Evolutionary conservation across 2,888 invertebrate species (phyloP).

Genomic region (Hofmannophila pseudospretella): DNA sequence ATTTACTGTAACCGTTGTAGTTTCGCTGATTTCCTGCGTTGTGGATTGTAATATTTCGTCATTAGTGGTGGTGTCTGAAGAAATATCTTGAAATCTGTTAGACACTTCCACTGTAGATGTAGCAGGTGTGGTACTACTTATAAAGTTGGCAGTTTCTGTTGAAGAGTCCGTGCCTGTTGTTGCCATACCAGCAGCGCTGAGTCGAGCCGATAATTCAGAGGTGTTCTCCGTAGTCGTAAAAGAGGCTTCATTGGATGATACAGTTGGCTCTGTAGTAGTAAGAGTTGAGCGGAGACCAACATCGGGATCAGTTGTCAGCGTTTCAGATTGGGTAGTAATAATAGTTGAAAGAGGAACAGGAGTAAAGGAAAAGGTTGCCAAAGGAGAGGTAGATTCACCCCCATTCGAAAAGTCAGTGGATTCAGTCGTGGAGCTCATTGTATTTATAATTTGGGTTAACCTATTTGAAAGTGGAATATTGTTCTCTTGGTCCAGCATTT

Average conservation of each 20-base stretch:
- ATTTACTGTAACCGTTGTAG: conserved; percentile 27
- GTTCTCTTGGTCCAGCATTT: conserved; percentile 39
- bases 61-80: conserved; percentile 13
- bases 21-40: conserved; percentile 25
- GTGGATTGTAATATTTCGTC: conserved; percentile 20
- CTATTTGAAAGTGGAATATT: conserved; percentile 51
- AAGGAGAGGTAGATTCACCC: conserved; percentile 16
- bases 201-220: conserved; percentile 12
- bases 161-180: conserved; percentile 13
- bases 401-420: conserved; percentile 27
- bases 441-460: conserved; percentile 57
- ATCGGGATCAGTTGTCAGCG: conserved; percentile 22
- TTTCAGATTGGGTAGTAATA: conserved; percentile 18
- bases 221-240: conserved; percentile 11
- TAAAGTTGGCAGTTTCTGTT: conserved; percentile 10
- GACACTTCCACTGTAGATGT: conserved; percentile 20
- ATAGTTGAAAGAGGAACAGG: conserved; percentile 26
- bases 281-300: conserved; percentile 20
- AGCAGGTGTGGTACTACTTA: conserved; percentile 18
- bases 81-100: conserved; percentile 18
- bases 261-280: conserved; percentile 16
- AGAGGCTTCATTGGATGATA: conserved; percentile 3
- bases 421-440: conserved; percentile 50
- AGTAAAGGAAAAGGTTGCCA: conserved; percentile 22
- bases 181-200: conserved; percentile 9